These are phyloP conservation scores for Zaprionus lineosus DNA, from an alignment of 2,888 invertebrate species.

Conservation along the genomic window DNA sequence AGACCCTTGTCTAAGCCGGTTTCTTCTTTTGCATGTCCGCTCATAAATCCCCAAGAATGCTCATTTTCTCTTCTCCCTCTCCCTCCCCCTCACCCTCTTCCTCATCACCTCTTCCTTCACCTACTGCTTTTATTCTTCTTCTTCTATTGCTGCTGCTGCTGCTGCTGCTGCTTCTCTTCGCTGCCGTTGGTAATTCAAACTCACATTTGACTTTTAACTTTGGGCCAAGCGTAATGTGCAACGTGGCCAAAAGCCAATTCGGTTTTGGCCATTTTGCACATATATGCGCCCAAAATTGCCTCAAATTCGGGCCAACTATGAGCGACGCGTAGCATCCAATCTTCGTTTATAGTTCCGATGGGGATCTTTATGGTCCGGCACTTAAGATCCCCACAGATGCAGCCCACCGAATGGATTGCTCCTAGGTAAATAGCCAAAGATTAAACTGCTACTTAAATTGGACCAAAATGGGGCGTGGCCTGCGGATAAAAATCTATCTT, in stretches of 20 bases:
- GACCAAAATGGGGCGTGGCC: no score
- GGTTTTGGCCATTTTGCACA: slow-evolving; percentile 63
- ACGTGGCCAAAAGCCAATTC: slow-evolving; percentile 57
- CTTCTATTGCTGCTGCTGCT: slow-evolving; percentile 16
- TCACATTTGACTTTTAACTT: slow-evolving; percentile 78
- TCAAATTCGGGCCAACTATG: slow-evolving; percentile 35
- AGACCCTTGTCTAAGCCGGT: slow-evolving; percentile 61
- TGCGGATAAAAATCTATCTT: no score
- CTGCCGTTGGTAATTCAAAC: slow-evolving; percentile 67
- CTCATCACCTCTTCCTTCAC: no score
- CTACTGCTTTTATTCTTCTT: slow-evolving; percentile 4
- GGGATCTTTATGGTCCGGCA: not conserved
- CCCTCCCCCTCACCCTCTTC: no score
- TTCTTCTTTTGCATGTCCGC: slow-evolving; percentile 67
- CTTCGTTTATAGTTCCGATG: not conserved
- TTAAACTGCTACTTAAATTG: no score
- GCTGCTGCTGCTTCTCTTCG: slow-evolving; percentile 30
- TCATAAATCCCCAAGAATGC: slow-evolving; percentile 74
- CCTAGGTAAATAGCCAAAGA: no score
- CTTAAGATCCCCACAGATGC: no score
- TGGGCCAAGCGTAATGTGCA: slow-evolving; percentile 65
- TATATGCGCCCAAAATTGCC: slow-evolving; percentile 44
- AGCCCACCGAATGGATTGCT: no score
- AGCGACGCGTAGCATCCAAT: slow-evolving; percentile 18
- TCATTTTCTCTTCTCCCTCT: slow-evolving; percentile 60